phyloP scores from a whole-genome alignment of 2,113 vertebrate genomes.

The Corydoras sp. region DNA sequence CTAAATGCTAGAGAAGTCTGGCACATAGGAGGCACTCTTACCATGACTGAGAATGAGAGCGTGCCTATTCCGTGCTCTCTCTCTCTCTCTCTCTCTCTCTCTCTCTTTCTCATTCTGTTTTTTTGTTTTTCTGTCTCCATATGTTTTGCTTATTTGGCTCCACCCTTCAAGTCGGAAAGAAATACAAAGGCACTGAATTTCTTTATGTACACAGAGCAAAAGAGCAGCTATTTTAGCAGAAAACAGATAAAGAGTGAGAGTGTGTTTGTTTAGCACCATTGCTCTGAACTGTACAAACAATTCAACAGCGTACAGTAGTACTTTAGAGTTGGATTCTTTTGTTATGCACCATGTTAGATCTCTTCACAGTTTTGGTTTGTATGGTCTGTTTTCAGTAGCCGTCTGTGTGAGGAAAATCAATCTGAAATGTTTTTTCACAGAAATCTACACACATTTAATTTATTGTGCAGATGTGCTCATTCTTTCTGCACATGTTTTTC shows the following conservation, averaged over 20 bases:
- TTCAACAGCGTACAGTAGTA: neutral
- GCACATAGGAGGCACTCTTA: slow-evolving; percentile 6
- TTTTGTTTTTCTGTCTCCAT: neutral
- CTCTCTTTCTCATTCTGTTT: slow-evolving; percentile 9
- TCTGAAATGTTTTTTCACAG: too few relatives aligned
- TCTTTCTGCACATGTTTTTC: too few relatives aligned
- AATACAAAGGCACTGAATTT: slow-evolving; percentile 11
- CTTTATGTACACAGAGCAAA: slow-evolving; percentile 1
- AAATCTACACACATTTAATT: too few relatives aligned
- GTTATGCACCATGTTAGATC: neutral
- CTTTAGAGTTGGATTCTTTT: neutral
- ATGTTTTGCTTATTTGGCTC: neutral
- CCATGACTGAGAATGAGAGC: too few relatives aligned
- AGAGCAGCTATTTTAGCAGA: neutral
- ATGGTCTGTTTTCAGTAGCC: neutral
- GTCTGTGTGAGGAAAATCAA: neutral
- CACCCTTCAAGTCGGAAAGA: slow-evolving; percentile 14
- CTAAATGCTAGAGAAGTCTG: slow-evolving; percentile 37
- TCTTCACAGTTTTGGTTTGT: neutral
- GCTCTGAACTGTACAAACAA: slow-evolving; percentile 1
- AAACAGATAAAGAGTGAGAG: neutral
- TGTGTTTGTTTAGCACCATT: slow-evolving; percentile 26
- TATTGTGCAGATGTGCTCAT: too few relatives aligned
- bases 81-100: slow-evolving; percentile 5
- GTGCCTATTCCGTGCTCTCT: neutral